Evolutionary conservation across 2,888 invertebrate species (phyloP).

Genomic region (Eutolmus rufibarbis): DNA sequence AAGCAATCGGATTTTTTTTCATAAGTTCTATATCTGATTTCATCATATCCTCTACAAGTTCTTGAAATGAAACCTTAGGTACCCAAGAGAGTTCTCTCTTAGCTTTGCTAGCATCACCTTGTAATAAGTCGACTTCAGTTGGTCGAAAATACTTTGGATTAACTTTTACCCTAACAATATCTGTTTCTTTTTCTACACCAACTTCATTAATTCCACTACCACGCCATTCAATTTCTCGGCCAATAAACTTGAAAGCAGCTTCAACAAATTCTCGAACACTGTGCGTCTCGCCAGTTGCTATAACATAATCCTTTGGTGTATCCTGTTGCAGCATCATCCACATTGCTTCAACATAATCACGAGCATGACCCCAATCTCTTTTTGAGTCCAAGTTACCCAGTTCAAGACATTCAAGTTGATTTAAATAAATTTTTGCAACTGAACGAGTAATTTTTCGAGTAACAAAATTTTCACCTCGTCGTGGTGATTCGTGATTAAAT

Average conservation of each 20-base stretch:
- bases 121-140: slow-evolving; percentile 93
- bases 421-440: slow-evolving; percentile 94
- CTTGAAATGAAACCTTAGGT: slow-evolving; percentile 80
- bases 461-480: slow-evolving; percentile 97
- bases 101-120: slow-evolving; percentile 95
- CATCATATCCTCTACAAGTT: slow-evolving; percentile 95
- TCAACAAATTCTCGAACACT: slow-evolving; percentile 97
- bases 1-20: slow-evolving; percentile 90
- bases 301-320: slow-evolving; percentile 92
- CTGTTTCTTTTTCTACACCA: slow-evolving; percentile 72
- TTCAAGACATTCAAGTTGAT: slow-evolving; percentile 83
- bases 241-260: slow-evolving; percentile 84
- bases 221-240: slow-evolving; percentile 84
- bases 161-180: slow-evolving; percentile 81
- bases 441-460: slow-evolving; percentile 97
- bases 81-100: slow-evolving; percentile 85
- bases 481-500: slow-evolving; percentile 96
- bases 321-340: slow-evolving; percentile 98
- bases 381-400: slow-evolving; percentile 94
- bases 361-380: slow-evolving; percentile 98
- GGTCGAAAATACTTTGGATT: slow-evolving; percentile 96
- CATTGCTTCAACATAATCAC: slow-evolving; percentile 99
- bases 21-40: slow-evolving; percentile 88
- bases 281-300: slow-evolving; percentile 94
- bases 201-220: slow-evolving; percentile 85